A percentile compares a stretch with the other conserved stretches of the same genome.
These are phyloP conservation scores for Oreonectes daqikongensis DNA, from an alignment of 2,797 vertebrate species.

Conservation along the genomic window DNA sequence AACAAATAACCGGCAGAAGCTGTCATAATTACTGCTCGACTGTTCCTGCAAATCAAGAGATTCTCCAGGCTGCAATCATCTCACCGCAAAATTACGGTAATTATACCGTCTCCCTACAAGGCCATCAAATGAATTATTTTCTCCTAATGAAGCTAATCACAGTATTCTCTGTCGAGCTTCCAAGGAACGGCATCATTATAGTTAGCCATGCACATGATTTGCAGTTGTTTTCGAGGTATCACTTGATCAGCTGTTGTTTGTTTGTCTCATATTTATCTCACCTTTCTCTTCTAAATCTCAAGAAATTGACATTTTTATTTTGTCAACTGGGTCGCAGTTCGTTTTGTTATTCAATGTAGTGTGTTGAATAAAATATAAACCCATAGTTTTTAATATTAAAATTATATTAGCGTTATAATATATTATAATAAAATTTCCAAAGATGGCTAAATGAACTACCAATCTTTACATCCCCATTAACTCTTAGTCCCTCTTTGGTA, in stretches of 20 bases:
- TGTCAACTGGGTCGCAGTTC: background rate
- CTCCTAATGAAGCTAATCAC: slow-evolving; percentile 55
- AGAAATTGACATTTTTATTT: background rate
- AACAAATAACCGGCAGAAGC: slow-evolving; percentile 32
- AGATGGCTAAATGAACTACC: too few species aligned
- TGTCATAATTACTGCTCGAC: slow-evolving; percentile 54
- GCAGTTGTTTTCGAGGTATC: slow-evolving; percentile 22
- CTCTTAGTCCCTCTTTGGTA: too few species aligned
- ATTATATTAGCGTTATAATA: background rate
- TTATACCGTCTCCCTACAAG: slow-evolving; percentile 49
- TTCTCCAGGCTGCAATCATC: slow-evolving; percentile 55
- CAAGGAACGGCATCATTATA: slow-evolving; percentile 35
- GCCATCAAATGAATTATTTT: slow-evolving; percentile 45
- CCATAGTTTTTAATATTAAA: background rate
- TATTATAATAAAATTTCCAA: too few species aligned
- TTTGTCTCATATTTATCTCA: slow-evolving; percentile 9
- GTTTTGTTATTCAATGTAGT: background rate
- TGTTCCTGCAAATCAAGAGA: slow-evolving; percentile 57
- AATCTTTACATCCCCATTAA: too few species aligned
- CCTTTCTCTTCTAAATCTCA: background rate
- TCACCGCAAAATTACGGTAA: slow-evolving; percentile 52
- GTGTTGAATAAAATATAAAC: background rate
- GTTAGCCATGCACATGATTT: slow-evolving; percentile 36
- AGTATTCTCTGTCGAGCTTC: slow-evolving; percentile 42
- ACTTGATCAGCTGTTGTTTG: slow-evolving; percentile 30